Conservation (phyloP, 2,797 vertebrate species). For the Nyctalus aviator region DNA sequence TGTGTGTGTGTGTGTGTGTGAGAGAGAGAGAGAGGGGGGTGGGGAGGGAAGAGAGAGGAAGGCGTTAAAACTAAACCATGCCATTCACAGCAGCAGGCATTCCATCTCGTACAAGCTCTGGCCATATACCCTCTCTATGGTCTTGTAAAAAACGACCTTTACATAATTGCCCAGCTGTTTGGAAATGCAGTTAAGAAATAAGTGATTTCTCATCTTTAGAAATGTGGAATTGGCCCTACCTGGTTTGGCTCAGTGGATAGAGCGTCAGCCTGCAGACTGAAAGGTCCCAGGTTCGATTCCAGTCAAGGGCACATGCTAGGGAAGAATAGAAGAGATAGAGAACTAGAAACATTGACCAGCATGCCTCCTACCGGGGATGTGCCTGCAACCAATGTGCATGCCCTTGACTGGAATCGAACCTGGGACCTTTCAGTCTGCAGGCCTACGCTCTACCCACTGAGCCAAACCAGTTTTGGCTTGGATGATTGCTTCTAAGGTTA, state of each 20-base stretch:
- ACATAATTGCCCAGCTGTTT: conserved; percentile 73
- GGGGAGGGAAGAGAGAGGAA: too few relatives aligned
- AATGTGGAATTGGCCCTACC: not conserved
- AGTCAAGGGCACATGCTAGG: too few relatives aligned
- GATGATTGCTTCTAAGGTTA: not conserved
- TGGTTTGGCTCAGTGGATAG: too few relatives aligned
- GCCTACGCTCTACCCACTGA: too few relatives aligned
- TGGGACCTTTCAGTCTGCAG: not conserved
- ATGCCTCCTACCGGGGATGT: too few relatives aligned
- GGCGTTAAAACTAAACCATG: conserved; percentile 4
- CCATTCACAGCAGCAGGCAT: not conserved
- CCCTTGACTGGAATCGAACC: too few relatives aligned
- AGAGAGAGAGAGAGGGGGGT: not conserved
- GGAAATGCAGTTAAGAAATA: conserved; percentile 58
- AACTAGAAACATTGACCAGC: too few relatives aligned
- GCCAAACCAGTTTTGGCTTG: not conserved
- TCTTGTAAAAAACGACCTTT: conserved; percentile 69
- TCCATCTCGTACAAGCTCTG: conserved; percentile 35
- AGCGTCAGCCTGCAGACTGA: too few relatives aligned
- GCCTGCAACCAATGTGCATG: too few relatives aligned
- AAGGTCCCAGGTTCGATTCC: too few relatives aligned
- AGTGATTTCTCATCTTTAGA: conserved; percentile 34
- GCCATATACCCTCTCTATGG: conserved; percentile 47
- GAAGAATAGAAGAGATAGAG: too few relatives aligned
- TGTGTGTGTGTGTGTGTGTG: not conserved